Evolutionary conservation across 2,888 invertebrate species (phyloP), one percentile per base, ranked within the genome.

Genomic region (Drosophila multiciliata): DNA sequence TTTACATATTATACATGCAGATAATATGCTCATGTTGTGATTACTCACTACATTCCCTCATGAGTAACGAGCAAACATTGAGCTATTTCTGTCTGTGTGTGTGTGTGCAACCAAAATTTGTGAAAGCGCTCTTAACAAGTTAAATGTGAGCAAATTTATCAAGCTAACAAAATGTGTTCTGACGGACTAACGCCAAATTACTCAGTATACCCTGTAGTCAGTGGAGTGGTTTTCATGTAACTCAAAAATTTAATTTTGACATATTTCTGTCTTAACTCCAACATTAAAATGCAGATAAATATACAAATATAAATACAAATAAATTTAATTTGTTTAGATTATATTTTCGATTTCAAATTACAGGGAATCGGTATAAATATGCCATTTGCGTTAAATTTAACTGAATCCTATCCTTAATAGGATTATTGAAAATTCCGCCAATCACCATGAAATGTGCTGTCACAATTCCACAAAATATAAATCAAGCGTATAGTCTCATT

Each of bases 61-160:
- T 89, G 75, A 86, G 71, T 89, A 80, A 86, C 87, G 89, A 77
- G 64, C 65, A 72, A 32, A 32, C 49, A 54, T 62, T 23, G 23
- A 65, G 52, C 40, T 60, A 45, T 53, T 64, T 61, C 52, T 57
- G 33, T 49, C 53, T 40, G 35, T 40, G 66, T 50, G 52, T 33
- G 38, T 57, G 42, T 50, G 63, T 33, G n/a, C n/a, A n/a, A n/a
- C 54, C 69, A 49, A 73, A 84, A 85, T 73, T 74, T 78, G 88
- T 83, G 72, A 69, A 75, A 80, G 57, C 50, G 42, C 74, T 80
- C 66, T 68, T 73, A 89, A 83, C 74, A 80, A 88, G 87, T 67
- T 75, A 67, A 78, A 90, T 86, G 81, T 72, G 52, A 62, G 64
- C 64, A 77, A 77, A 90, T 90, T 85, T 85, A 55, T 88, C 88